Evolutionary conservation across 2,888 invertebrate species (phyloP).

Genomic region (Drosophila pseudotakahashii): DNA sequence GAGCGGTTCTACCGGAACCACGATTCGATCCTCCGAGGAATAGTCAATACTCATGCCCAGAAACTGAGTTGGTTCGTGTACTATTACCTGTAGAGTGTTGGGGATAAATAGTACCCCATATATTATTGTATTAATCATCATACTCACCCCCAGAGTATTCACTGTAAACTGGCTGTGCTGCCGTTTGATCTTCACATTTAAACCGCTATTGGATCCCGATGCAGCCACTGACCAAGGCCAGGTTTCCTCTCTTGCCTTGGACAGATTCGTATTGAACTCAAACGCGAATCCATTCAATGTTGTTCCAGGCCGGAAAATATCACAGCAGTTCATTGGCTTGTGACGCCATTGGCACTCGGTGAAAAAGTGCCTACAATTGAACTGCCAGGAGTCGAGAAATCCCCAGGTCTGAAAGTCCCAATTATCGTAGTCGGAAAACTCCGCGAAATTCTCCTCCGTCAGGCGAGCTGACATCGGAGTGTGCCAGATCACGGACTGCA

Average conservation of each 20-base stretch:
- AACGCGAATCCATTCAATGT: slow-evolving; percentile 49
- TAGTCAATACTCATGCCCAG: slow-evolving; percentile 58
- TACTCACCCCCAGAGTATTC: slow-evolving; percentile 57
- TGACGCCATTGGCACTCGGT: slow-evolving; percentile 66
- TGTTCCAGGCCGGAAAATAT: slow-evolving; percentile 46
- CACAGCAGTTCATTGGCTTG: slow-evolving; percentile 61
- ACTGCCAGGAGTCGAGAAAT: slow-evolving; percentile 26
- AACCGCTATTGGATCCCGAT: slow-evolving; percentile 58
- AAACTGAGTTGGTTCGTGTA: slow-evolving; percentile 65
- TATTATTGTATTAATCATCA: too few species aligned
- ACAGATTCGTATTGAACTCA: slow-evolving; percentile 59
- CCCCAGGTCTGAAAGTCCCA: slow-evolving; percentile 4
- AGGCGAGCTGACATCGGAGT: neutral
- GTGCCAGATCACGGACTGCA: slow-evolving; percentile 43
- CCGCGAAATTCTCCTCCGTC: slow-evolving; percentile 1
- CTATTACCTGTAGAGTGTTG: slow-evolving; percentile 50
- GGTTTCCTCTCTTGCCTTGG: slow-evolving; percentile 40
- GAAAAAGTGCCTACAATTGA: slow-evolving; percentile 61
- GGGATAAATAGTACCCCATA: too few species aligned
- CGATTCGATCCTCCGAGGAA: slow-evolving; percentile 64
- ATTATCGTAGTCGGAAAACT: slow-evolving; percentile 28
- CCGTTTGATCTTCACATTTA: slow-evolving; percentile 58
- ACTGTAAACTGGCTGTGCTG: slow-evolving; percentile 11
- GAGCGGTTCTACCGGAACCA: slow-evolving; percentile 61
- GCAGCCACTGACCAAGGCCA: slow-evolving; percentile 74